phyloP scores from a whole-genome alignment of 2,888 invertebrate species.

The Brachypalpus laphriformis region DNA sequence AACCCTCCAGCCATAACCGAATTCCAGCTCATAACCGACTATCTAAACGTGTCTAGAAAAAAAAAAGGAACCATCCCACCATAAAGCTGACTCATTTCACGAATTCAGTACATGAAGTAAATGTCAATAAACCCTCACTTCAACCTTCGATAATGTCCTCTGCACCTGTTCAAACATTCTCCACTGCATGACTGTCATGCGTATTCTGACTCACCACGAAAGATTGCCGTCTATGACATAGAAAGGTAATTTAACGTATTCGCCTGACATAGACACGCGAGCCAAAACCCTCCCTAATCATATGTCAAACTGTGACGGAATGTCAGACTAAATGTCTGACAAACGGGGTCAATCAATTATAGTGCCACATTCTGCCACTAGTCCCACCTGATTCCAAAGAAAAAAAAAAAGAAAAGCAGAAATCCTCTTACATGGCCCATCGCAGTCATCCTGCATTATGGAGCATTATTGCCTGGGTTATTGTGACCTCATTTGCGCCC shows the following conservation, averaged over 20 bases:
- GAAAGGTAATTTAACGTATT: conserved; percentile 24
- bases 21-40: background rate
- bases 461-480: conserved; percentile 38
- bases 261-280: conserved; percentile 32
- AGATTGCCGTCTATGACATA: conserved; percentile 1
- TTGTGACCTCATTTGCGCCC: conserved; percentile 47
- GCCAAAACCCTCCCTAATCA: conserved; percentile 13
- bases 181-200: conserved; percentile 34
- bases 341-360: conserved; percentile 43
- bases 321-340: conserved; percentile 27
- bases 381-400: conserved; percentile 17
- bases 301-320: conserved; percentile 52
- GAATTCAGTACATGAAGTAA: background rate
- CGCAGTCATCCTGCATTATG: conserved; percentile 34
- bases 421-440: conserved; percentile 2
- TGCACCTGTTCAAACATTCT: background rate
- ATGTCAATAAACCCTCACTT: conserved; percentile 4
- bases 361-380: background rate
- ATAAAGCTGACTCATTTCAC: background rate
- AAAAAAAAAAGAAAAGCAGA: background rate
- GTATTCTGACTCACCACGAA: background rate
- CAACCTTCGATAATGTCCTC: background rate
- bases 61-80: background rate
- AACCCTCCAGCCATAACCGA: background rate
- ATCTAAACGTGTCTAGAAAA: background rate